Conservation (phyloP, 2,113 vertebrate genomes). For the Rhadina sibilatrix region DNA sequence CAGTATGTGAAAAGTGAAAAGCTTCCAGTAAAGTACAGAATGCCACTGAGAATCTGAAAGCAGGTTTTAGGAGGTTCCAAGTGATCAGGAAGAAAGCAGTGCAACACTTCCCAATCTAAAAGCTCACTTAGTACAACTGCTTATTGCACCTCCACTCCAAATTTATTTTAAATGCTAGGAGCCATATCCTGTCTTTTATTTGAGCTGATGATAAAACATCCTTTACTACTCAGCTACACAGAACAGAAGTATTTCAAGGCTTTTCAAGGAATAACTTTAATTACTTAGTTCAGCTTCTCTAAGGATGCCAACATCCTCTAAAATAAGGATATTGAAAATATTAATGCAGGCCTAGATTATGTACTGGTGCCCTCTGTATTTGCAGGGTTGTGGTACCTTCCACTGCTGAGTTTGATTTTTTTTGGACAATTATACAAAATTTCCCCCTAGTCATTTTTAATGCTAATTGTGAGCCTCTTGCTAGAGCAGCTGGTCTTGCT, state of each 20-base stretch:
- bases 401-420: neutral
- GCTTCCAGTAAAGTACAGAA: conserved; percentile 9
- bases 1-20: conserved; percentile 43
- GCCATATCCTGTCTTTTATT: neutral
- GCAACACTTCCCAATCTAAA: conserved; percentile 5
- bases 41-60: conserved; percentile 39
- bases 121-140: conserved; percentile 13
- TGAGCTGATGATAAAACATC: neutral
- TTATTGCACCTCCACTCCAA: neutral
- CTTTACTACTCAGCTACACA: neutral
- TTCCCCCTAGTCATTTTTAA: neutral
- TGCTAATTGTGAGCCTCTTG: neutral
- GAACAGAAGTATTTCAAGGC: conserved; percentile 15
- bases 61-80: conserved; percentile 41
- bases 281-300: neutral
- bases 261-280: neutral
- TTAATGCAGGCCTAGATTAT: neutral
- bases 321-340: neutral
- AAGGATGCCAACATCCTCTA: neutral
- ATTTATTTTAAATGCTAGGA: conserved; percentile 40
- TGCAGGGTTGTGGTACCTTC: neutral
- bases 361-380: neutral
- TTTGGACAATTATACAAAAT: neutral
- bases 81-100: neutral
- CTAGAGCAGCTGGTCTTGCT: neutral